Evolutionary conservation across 1,140 invertebrate genomes (phyloP).

Genomic region (Himalopsyche phryganea): DNA sequence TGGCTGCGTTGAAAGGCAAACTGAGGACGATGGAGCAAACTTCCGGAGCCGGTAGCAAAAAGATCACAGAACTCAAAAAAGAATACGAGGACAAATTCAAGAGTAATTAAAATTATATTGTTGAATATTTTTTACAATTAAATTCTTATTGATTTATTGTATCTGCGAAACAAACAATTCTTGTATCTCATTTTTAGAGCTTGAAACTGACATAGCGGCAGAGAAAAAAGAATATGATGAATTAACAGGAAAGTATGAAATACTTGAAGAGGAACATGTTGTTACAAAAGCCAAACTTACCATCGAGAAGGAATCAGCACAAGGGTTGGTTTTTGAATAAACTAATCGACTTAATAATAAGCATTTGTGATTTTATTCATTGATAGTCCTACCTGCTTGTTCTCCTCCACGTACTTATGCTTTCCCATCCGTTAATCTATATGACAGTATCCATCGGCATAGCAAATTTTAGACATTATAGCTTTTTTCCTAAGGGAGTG

Average conservation of each 20-base stretch:
- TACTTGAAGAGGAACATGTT: constrained; percentile 78
- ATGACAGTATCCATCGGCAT: no score
- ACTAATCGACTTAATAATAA: no score
- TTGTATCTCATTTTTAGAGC: constrained; percentile 50
- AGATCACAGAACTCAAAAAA: constrained; percentile 63
- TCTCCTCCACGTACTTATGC: no score
- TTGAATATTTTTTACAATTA: no score
- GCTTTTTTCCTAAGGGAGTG: no score
- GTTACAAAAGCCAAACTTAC: constrained; percentile 73
- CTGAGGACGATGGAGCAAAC: constrained; percentile 59
- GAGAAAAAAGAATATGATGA: constrained; percentile 75
- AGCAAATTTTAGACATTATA: no score
- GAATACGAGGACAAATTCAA: constrained; percentile 64
- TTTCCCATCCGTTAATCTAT: no score
- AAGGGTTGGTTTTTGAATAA: constrained; percentile 43
- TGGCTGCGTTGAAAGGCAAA: constrained; percentile 63
- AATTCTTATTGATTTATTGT: no score
- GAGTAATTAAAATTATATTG: constrained; percentile 58
- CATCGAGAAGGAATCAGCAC: constrained; percentile 68
- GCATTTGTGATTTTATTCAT: no score
- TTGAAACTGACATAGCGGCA: constrained; percentile 62
- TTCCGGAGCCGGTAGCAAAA: constrained; percentile 58
- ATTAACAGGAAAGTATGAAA: constrained; percentile 74
- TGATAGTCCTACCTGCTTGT: no score
- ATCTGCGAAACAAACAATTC: no score